Percentiles rank a stretch among this genome's conserved stretches.
These are phyloP conservation scores for Cryptophagus acutangulus DNA, from an alignment of 2,888 invertebrate species.

Conservation along the genomic window DNA sequence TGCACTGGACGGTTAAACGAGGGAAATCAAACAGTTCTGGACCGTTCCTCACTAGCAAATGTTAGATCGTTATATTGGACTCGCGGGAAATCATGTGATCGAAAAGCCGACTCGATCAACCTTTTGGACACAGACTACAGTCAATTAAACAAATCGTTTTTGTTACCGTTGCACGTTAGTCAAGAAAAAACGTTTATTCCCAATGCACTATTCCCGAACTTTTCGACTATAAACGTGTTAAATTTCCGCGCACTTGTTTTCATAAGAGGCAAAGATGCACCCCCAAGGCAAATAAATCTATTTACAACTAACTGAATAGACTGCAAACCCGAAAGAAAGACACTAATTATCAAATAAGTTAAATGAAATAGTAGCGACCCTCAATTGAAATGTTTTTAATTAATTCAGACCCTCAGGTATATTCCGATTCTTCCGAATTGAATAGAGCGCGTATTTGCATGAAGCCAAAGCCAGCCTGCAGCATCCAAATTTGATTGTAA, in stretches of 20 bases:
- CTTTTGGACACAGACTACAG: constrained; percentile 12
- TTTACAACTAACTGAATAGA: no score
- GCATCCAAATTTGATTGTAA: background rate
- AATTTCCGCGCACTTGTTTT: no score
- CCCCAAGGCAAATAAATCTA: no score
- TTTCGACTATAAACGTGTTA: no score
- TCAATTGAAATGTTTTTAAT: background rate
- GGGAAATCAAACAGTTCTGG: no score
- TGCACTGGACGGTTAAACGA: no score
- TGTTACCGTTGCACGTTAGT: background rate
- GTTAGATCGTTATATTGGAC: constrained; percentile 21
- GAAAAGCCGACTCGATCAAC: constrained; percentile 19
- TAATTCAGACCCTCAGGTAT: background rate
- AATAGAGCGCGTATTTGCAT: background rate
- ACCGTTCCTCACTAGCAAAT: constrained; percentile 6
- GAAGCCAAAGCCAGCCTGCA: constrained; percentile 1
- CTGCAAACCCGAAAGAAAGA: no score
- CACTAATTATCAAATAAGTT: no score
- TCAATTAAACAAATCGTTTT: constrained; percentile 13
- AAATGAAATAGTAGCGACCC: no score
- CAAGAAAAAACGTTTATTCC: constrained; percentile 1
- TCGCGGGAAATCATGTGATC: constrained; percentile 32
- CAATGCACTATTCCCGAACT: no score
- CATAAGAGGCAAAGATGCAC: no score
- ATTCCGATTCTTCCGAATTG: background rate